Base-by-base conservation (phyloP, 2,113 vertebrate genomes). In the Globicephala melas region DNA sequence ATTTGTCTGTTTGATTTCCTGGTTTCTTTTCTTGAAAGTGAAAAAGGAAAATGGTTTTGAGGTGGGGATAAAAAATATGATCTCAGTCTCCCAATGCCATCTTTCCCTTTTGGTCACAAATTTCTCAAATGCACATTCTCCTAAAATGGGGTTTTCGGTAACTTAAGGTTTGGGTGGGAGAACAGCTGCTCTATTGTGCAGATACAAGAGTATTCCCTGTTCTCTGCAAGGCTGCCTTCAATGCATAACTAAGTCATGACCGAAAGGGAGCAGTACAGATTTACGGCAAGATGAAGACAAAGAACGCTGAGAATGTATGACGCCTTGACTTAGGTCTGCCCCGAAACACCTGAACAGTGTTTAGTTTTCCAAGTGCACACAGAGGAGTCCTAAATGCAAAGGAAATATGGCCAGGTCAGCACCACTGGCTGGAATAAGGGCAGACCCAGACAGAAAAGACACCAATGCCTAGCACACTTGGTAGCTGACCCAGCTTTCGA, bases 401-500 rank as follows among this genome's bases (percentile, higher is more conserved):
- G 68, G 63, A 58, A 60, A 13, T 3, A 26, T 2, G 6, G 50
- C 83, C 53, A 62, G 83, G 92, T 70, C 90, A 33, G 80, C 0
- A 0, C 38, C 58, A 4, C 55, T 70, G 87, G 14, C 0, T 8
- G 11, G 21, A 58, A n/a, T 9, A 53, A 67, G 62, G 62, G 67
- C 77, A 65, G 81, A 41, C 50, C 41, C 53, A 81, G 80, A 55
- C 5, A 5, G 88, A 84, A 28, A 79, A 70, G 70, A 31, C 10
- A 65, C 0, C 1, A 65, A 38, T 55, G 74, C 18, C 41, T 5
- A 12, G 84, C 65, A 38, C 76, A 77, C 65, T 58, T 87, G 97
- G 97, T 95, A 44, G 84, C 63, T 5, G 0, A 91, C 97, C 93
- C 80, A 44, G 88, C 58, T 67, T 91, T 17, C 21, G 74, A 74